Evolutionary conservation across 2,888 invertebrate genomes (phyloP).

Genomic region (Drosophila peninsularis): DNA sequence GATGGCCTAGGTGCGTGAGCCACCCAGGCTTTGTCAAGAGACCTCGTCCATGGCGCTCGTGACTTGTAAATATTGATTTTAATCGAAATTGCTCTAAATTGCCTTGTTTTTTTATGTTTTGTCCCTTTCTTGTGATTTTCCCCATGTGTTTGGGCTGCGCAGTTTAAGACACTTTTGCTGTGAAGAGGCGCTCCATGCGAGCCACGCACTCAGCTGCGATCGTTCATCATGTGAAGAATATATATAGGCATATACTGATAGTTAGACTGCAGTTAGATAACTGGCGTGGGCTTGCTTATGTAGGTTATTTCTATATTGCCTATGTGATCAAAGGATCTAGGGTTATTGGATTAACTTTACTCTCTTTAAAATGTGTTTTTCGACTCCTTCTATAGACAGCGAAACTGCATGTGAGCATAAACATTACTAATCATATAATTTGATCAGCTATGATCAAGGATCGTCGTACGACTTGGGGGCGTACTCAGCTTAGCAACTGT

Average conservation of each 20-base stretch:
- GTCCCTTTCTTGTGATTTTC: constrained; percentile 8
- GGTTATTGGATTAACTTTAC: too few relatives aligned
- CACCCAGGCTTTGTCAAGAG: constrained; percentile 36
- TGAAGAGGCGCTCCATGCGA: constrained; percentile 49
- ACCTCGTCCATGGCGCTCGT: constrained; percentile 42
- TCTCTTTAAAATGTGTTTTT: too few relatives aligned
- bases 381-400: too few relatives aligned
- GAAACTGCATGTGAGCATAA: too few relatives aligned
- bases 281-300: not conserved
- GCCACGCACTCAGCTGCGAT: constrained; percentile 4
- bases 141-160: constrained; percentile 52
- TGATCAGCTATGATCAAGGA: not conserved
- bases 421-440: too few relatives aligned
- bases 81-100: constrained; percentile 83
- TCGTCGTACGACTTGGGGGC: not conserved
- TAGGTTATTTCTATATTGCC: not conserved
- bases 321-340: not conserved
- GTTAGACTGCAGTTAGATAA: too few relatives aligned
- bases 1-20: constrained; percentile 12
- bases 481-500: too few relatives aligned
- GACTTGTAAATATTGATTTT: constrained; percentile 82
- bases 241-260: not conserved
- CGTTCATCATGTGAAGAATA: constrained; percentile 4
- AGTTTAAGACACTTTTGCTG: constrained; percentile 79
- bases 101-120: constrained; percentile 37